phyloP scores from a whole-genome alignment of 2,888 invertebrate genomes.

The Eucera pruinosa region DNA sequence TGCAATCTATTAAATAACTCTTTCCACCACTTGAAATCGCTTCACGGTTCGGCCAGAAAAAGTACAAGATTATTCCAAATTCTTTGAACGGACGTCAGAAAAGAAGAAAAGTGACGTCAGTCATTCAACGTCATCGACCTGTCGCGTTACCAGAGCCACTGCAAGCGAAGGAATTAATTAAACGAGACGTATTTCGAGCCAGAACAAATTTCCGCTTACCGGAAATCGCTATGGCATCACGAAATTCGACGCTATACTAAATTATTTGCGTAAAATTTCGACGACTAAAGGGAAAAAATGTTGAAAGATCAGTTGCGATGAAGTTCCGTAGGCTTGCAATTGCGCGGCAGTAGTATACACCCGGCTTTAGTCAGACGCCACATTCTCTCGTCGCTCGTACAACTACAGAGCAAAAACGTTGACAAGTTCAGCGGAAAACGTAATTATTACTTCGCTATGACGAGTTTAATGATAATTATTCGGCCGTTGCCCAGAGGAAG shows the following conservation, averaged over 20 bases:
- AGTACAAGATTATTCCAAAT: neutral
- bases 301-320: too few relatives aligned
- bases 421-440: neutral
- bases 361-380: neutral
- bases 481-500: neutral
- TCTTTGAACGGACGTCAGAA: neutral
- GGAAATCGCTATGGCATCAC: neutral
- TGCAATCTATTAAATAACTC: neutral
- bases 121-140: constrained; percentile 38
- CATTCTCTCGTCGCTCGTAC: too few relatives aligned
- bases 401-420: neutral
- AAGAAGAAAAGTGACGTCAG: constrained; percentile 22
- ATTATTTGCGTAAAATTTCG: too few relatives aligned
- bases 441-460: constrained; percentile 16
- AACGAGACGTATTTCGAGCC: constrained; percentile 19
- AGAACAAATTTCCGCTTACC: too few relatives aligned
- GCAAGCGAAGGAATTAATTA: constrained; percentile 37
- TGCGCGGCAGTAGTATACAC: constrained; percentile 3
- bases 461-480: constrained; percentile 24
- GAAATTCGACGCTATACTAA: constrained; percentile 15
- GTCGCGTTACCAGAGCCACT: constrained; percentile 19
- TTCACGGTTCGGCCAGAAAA: neutral
- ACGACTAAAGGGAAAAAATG: too few relatives aligned
- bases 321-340: too few relatives aligned
- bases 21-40: too few relatives aligned